These are phyloP conservation scores for Oncopeltus fasciatus DNA, from an alignment of 1,140 invertebrate species.

Conservation along the genomic window DNA sequence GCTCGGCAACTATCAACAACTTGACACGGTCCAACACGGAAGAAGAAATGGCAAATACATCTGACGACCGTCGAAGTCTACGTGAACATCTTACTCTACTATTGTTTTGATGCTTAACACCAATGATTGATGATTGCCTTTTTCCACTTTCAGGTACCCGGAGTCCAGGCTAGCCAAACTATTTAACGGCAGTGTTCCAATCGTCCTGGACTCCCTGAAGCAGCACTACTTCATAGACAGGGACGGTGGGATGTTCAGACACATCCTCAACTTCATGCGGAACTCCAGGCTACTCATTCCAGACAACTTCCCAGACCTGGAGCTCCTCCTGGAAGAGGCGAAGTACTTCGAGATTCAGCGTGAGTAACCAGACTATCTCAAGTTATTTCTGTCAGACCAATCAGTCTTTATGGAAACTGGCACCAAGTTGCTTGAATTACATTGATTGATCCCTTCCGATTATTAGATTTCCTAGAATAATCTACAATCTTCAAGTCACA, in stretches of 20 bases:
- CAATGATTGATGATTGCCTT: not conserved
- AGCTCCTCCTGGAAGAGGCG: constrained; percentile 84
- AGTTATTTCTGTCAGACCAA: too few species aligned
- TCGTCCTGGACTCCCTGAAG: constrained; percentile 88
- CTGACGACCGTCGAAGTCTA: too few species aligned
- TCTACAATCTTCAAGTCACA: too few species aligned
- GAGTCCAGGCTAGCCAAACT: constrained; percentile 82
- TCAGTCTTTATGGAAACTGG: too few species aligned
- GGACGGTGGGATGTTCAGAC: constrained; percentile 88
- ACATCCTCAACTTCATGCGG: constrained; percentile 90
- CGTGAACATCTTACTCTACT: too few species aligned
- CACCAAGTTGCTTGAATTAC: too few species aligned
- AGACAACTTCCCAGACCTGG: constrained; percentile 71
- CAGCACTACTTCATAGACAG: constrained; percentile 97
- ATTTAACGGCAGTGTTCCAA: constrained; percentile 92
- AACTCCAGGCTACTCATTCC: constrained; percentile 76
- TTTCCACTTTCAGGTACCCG: constrained; percentile 56
- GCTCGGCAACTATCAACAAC: too few species aligned
- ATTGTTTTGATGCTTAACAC: too few species aligned
- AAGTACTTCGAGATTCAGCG: constrained; percentile 80
- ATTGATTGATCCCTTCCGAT: too few species aligned
- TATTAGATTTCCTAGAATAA: too few species aligned
- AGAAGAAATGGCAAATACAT: too few species aligned
- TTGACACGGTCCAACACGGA: too few species aligned
- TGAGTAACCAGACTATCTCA: constrained; percentile 46